phyloP scores from a whole-genome alignment of 2,113 vertebrate species.

The Vicugna pacos region DNA sequence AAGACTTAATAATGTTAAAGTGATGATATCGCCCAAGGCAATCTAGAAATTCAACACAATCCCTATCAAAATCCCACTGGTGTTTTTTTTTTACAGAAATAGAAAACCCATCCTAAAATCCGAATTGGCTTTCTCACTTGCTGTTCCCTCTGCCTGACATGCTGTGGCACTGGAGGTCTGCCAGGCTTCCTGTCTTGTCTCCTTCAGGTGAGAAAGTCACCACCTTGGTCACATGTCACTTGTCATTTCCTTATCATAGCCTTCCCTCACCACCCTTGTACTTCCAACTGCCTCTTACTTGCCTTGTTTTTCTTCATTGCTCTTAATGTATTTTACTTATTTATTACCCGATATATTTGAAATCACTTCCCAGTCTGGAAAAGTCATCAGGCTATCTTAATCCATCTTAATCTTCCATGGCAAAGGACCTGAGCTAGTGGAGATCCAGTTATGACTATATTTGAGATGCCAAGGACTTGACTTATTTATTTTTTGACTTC shows the following conservation, averaged over 20 bases:
- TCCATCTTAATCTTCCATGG: constrained; percentile 43
- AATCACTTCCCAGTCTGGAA: constrained; percentile 70
- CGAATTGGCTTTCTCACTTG: neutral
- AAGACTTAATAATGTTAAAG: neutral
- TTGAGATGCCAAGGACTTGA: constrained; percentile 56
- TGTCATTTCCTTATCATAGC: neutral
- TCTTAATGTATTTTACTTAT: neutral
- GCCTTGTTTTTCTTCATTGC: neutral
- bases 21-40: accelerated
- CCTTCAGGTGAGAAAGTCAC: neutral
- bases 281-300: too few relatives aligned
- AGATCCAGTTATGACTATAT: neutral
- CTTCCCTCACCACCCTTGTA: accelerated
- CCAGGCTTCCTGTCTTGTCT: too few relatives aligned
- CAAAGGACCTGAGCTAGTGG: neutral
- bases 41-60: neutral
- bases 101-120: neutral
- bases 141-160: accelerated
- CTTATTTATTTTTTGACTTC: neutral
- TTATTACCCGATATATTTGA: neutral
- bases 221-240: neutral
- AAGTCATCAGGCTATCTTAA: constrained; percentile 75
- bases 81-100: neutral
- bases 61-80: neutral
- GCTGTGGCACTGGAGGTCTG: too few relatives aligned